Evolutionary conservation across 2,888 invertebrate species (phyloP), one percentile per base, ranked within the genome.

Genomic region (Caradrina kadenii): DNA sequence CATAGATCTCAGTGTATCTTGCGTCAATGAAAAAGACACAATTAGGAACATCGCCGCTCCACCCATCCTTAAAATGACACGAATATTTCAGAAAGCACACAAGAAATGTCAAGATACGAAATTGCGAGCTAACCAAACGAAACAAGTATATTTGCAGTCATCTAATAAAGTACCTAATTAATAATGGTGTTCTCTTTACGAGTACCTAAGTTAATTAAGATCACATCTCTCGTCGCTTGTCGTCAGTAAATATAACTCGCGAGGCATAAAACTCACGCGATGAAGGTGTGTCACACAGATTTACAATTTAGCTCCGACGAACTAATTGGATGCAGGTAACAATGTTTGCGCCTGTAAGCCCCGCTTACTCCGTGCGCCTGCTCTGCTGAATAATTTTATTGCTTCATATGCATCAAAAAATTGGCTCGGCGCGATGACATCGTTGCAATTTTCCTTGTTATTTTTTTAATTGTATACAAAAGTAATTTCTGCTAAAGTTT

Each of bases 311-410:
- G 88, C 88, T 84, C 76, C 84, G 81, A 65, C 86, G 84, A 84
- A 81, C 90, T 93, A 93, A 92, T 92, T 93, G 91, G 90, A 90
- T 89, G 85, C 89, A 87, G 89, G 89, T 91, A 91, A 91, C 91
- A 88, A 85, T 90, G 90, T 92, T 82, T 91, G 87, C 87, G 84
- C 77, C 76, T 83, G 82, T 76, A 83, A 85, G 84, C 78, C 74
- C 55, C 76, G 82, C 81, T 76, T 75, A 67, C 79, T 63, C 63
- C 69, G 63, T 76, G 60, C 79, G 64, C 71, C 54, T 67, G 81
- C 74, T 72, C 70, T 79, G 63, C 73, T 68, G 73, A 74, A 87
- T 88, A 84, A 88, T 87, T 87, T 86, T 84, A 89, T 87, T 85
- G 83, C 82, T 80, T 86, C 81, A 83, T 82, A 81, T 82, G 84